These are phyloP conservation scores for Drosophila lacicola DNA, from an alignment of 2,888 invertebrate species.

Conservation along the genomic window DNA sequence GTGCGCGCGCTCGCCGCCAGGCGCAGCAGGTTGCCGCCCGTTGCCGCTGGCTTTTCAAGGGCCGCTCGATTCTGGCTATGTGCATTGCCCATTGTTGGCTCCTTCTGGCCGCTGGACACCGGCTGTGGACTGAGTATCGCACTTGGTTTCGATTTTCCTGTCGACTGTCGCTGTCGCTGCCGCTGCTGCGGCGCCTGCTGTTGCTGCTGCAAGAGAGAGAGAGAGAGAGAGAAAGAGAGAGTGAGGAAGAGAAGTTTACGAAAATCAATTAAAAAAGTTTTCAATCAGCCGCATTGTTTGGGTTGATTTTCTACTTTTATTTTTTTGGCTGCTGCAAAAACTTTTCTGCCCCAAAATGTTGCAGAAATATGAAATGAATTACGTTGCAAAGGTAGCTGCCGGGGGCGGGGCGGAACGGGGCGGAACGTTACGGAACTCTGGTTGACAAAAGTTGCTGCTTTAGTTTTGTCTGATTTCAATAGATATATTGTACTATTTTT, in stretches of 20 bases:
- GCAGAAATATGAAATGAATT: conserved; percentile 79
- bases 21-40: conserved; percentile 34
- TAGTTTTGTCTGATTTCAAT: conserved; percentile 65
- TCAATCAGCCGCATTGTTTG: conserved; percentile 79
- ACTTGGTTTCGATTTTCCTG: conserved; percentile 15
- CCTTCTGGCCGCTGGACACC: no score
- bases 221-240: no score
- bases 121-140: conserved; percentile 1
- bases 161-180: background rate
- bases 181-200: conserved; percentile 3
- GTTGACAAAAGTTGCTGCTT: conserved; percentile 70
- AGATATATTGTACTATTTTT: conserved; percentile 2
- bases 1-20: conserved; percentile 40
- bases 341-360: conserved; percentile 62
- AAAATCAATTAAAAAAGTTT: conserved; percentile 84
- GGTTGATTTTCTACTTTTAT: conserved; percentile 37
- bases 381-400: conserved; percentile 52
- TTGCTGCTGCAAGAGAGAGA: conserved; percentile 6
- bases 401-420: no score
- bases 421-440: conserved; percentile 5
- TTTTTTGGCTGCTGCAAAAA: conserved; percentile 33
- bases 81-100: conserved; percentile 73
- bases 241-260: conserved; percentile 68
- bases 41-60: conserved; percentile 63
- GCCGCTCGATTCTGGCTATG: conserved; percentile 57